Evolutionary conservation across 2,113 vertebrate genomes (phyloP).

Genomic region (Recurvirostra avosetta): DNA sequence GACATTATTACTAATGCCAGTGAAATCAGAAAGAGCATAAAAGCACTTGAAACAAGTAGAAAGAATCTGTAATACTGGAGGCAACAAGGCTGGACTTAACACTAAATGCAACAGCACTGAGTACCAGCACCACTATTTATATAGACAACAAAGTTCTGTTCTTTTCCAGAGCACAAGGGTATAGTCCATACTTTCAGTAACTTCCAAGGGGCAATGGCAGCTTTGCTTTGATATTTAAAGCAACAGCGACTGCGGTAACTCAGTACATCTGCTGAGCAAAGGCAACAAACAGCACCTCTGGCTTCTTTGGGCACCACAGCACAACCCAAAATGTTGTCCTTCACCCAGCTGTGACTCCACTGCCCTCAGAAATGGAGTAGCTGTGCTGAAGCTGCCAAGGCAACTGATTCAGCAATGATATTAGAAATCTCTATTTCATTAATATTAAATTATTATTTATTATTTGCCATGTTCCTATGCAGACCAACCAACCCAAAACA

Average conservation of each 20-base stretch:
- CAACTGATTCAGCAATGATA: not conserved
- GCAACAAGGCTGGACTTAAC: not conserved
- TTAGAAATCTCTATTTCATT: not conserved
- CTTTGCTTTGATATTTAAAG: not conserved
- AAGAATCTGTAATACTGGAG: not conserved
- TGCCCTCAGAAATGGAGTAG: not conserved
- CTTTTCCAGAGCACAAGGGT: not conserved
- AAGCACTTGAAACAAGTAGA: not conserved
- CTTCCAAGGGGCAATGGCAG: not conserved
- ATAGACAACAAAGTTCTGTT: not conserved
- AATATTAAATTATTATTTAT: not conserved
- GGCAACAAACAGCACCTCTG: not conserved
- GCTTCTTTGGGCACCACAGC: not conserved
- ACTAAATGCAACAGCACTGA: not conserved
- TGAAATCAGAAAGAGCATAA: not conserved
- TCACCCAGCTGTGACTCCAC: not conserved
- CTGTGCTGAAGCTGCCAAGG: not conserved
- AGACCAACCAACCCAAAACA: not conserved
- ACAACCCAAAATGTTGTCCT: not conserved
- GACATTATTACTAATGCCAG: not conserved
- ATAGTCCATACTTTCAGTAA: too few relatives aligned
- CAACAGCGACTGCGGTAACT: too few relatives aligned
- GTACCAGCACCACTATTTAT: not conserved
- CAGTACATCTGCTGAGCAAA: not conserved
- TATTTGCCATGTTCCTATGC: not conserved